Evolutionary conservation across 2,797 vertebrate genomes (phyloP).

Genomic region (Australoheros facetus): DNA sequence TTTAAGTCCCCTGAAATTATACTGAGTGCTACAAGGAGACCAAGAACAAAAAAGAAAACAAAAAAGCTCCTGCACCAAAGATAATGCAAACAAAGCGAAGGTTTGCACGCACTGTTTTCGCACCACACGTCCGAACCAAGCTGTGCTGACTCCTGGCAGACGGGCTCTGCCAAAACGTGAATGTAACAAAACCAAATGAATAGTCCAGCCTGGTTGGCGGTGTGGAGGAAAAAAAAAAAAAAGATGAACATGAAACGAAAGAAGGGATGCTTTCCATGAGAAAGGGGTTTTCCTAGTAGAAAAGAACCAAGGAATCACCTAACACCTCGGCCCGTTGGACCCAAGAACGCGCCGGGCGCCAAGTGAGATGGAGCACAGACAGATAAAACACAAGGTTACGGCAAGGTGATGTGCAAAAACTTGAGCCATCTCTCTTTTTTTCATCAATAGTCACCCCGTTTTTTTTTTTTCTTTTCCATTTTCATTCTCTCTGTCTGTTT

Average conservation of each 20-base stretch:
- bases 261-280: conserved; percentile 86
- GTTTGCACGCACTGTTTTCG: conserved; percentile 56
- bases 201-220: conserved; percentile 26
- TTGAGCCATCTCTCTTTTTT: conserved; percentile 64
- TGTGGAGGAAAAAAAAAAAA: conserved; percentile 11
- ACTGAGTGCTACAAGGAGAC: conserved; percentile 93
- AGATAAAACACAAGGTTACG: conserved; percentile 66
- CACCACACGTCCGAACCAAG: conserved; percentile 33
- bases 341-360: conserved; percentile 78
- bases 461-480: conserved; percentile 17
- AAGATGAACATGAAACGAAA: conserved; percentile 64
- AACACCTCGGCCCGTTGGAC: conserved; percentile 81
- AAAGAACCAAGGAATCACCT: conserved; percentile 74
- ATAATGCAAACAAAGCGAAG: conserved; percentile 79
- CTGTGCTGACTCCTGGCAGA: conserved; percentile 30
- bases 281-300: conserved; percentile 75
- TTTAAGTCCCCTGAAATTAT: conserved; percentile 86
- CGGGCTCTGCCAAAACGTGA: conserved; percentile 17
- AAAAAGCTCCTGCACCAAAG: conserved; percentile 91
- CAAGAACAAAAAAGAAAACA: conserved; percentile 46
- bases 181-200: conserved; percentile 14
- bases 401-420: conserved; percentile 77
- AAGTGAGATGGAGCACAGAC: conserved; percentile 74
- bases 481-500: conserved; percentile 69
- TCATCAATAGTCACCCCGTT: conserved; percentile 44